A percentile compares a stretch with the other conserved stretches of the same genome.
Evolutionary conservation across 2,113 vertebrate species (phyloP).

Genomic region (Oryctolagus cuniculus): DNA sequence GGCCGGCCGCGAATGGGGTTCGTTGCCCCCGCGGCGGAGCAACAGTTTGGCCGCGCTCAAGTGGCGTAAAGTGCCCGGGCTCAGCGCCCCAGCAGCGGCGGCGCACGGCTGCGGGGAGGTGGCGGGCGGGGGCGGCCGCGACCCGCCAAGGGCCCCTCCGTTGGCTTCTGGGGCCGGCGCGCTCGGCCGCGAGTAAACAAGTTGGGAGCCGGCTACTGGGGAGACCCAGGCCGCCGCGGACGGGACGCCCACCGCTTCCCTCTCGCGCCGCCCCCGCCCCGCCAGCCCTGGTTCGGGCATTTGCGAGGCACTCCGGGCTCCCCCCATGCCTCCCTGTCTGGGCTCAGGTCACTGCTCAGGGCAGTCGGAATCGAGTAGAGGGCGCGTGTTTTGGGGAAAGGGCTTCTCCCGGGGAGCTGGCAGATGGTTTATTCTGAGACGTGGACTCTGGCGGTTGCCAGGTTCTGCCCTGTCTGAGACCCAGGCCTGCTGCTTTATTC

Average conservation of each 20-base stretch:
- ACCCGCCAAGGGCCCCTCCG: constrained; percentile 73
- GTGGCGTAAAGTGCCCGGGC: constrained; percentile 83
- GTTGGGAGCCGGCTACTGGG: constrained; percentile 76
- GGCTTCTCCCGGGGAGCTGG: neutral
- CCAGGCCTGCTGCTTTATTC: constrained; percentile 33
- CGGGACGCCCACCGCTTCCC: constrained; percentile 60
- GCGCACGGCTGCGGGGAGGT: constrained; percentile 50
- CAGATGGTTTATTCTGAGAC: neutral
- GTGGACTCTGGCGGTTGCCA: constrained; percentile 30
- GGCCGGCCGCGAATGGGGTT: constrained; percentile 57
- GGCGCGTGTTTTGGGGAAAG: neutral
- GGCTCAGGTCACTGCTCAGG: neutral
- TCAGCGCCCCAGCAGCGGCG: constrained; percentile 57
- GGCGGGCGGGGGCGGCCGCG: constrained; percentile 79
- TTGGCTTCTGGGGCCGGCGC: constrained; percentile 74
- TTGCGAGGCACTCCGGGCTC: constrained; percentile 66
- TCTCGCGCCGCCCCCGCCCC: neutral
- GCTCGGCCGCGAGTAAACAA: constrained; percentile 78
- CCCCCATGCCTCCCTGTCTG: constrained; percentile 12
- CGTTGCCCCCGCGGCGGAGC: constrained; percentile 77
- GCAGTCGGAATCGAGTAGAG: neutral
- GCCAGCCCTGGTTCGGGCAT: constrained; percentile 74
- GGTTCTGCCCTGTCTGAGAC: constrained; percentile 12
- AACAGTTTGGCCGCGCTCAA: constrained; percentile 88
- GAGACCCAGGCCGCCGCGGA: constrained; percentile 74